phyloP scores from a whole-genome alignment of 2,797 vertebrate species.

The Thalassophryne amazonica region DNA sequence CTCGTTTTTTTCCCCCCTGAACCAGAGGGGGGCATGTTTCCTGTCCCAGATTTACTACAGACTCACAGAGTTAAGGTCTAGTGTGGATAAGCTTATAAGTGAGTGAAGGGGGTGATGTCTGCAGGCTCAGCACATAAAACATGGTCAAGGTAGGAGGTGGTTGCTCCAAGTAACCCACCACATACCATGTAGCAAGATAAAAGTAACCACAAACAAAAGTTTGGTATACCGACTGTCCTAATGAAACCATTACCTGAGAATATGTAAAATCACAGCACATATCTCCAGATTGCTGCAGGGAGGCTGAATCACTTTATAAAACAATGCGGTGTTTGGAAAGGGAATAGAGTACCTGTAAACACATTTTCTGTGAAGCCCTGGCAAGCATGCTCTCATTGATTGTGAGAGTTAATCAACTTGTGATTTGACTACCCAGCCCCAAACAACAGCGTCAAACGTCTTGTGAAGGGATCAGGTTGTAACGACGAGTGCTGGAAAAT shows the following conservation, averaged over 20 bases:
- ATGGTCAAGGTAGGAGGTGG: too few relatives aligned
- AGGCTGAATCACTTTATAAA: neutral
- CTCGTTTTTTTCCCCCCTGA: too few relatives aligned
- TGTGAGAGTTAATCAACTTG: slow-evolving; percentile 2
- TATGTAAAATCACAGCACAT: neutral
- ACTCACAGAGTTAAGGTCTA: neutral
- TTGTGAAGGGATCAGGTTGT: neutral
- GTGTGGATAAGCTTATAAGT: neutral
- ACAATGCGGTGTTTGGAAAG: neutral
- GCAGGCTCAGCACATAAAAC: too few relatives aligned
- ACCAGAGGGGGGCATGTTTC: neutral
- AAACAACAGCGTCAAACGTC: neutral
- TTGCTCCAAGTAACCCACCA: neutral
- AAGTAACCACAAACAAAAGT: neutral
- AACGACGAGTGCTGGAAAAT: slow-evolving; percentile 1
- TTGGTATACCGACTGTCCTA: neutral
- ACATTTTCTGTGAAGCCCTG: neutral
- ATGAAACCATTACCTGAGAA: neutral
- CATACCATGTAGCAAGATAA: neutral
- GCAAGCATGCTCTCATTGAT: neutral
- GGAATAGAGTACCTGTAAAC: neutral
- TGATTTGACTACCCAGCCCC: neutral
- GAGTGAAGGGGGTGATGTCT: too few relatives aligned
- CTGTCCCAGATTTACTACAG: neutral
- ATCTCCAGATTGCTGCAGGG: neutral